These are phyloP conservation scores for Carabus problematicus DNA, from an alignment of 2,888 invertebrate species.

Conservation along the genomic window DNA sequence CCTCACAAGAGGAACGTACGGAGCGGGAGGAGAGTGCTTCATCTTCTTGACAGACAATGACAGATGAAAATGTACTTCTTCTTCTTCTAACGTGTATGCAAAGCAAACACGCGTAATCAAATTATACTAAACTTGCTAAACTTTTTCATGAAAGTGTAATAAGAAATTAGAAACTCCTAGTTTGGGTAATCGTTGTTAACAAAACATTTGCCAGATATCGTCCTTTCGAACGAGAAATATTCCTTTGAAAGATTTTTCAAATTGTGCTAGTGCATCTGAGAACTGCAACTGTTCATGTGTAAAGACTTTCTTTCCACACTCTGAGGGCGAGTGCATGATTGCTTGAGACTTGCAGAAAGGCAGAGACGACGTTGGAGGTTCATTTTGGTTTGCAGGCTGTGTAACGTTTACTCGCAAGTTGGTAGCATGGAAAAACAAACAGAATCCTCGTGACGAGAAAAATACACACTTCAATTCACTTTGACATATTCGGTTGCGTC, in stretches of 20 bases:
- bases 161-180: background rate
- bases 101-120: background rate
- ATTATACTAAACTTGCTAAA: background rate
- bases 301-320: no score
- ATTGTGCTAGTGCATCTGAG: no score
- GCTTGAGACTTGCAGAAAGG: background rate
- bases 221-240: no score
- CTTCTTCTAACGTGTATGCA: conserved; percentile 6
- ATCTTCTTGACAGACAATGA: conserved; percentile 41
- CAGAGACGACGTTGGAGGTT: background rate
- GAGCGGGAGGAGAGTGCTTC: conserved; percentile 10
- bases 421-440: no score
- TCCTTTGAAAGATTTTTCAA: no score
- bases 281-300: background rate
- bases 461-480: conserved; percentile 27
- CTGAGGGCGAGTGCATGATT: background rate
- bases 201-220: no score
- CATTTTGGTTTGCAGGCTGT: no score
- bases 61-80: conserved; percentile 25
- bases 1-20: background rate
- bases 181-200: background rate
- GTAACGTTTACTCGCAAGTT: no score
- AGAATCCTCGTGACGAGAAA: conserved; percentile 11
- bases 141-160: background rate
- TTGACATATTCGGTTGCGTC: conserved; percentile 25